phyloP scores from a whole-genome alignment of 2,888 invertebrate species.

The Cryptus armator region DNA sequence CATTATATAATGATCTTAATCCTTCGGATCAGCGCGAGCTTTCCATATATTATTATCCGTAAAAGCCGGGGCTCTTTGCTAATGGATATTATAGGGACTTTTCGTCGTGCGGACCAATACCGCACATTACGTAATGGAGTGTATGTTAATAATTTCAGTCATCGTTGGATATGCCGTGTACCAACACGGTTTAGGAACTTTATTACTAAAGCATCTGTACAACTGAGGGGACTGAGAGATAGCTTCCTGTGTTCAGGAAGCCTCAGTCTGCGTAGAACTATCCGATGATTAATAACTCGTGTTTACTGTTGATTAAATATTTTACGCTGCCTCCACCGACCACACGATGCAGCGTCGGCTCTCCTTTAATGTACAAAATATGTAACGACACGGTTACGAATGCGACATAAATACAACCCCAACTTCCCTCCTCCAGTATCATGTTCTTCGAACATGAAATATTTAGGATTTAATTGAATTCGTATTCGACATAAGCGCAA shows the following conservation, averaged over 20 bases:
- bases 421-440: not conserved
- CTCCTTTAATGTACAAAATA: constrained; percentile 50
- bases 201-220: constrained; percentile 1
- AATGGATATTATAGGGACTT: constrained; percentile 7
- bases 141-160: constrained; percentile 1
- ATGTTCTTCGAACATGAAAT: constrained; percentile 21
- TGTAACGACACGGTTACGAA: not conserved
- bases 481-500: not conserved
- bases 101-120: constrained; percentile 5
- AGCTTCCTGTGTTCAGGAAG: not conserved
- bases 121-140: not conserved
- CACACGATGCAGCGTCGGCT: not conserved
- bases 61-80: constrained; percentile 11
- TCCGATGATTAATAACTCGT: constrained; percentile 54
- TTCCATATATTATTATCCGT: constrained; percentile 7
- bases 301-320: constrained; percentile 53
- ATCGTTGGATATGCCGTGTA: not conserved
- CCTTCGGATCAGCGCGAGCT: constrained; percentile 30
- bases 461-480: constrained; percentile 47
- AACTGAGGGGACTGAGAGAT: not conserved
- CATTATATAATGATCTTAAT: constrained; percentile 41
- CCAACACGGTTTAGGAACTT: not conserved
- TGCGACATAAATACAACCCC: constrained; percentile 1
- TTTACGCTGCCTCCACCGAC: constrained; percentile 14
- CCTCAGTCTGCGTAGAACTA: not conserved